Conservation (phyloP, 2,888 invertebrate genomes). For the Cremastinae sp. region DNA sequence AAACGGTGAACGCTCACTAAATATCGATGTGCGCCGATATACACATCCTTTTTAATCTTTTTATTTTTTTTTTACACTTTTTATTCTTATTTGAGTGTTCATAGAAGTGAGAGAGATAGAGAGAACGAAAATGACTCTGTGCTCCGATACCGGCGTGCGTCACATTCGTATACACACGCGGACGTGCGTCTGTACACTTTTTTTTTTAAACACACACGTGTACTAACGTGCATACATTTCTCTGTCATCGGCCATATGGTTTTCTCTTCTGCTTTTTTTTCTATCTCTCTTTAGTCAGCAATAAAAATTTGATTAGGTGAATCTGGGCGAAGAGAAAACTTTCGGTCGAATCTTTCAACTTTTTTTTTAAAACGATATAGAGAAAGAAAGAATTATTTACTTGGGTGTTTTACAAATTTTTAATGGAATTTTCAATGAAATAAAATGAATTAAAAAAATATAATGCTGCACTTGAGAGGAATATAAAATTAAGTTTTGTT, state of each 20-base stretch:
- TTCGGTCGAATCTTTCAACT: neutral
- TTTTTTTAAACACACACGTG: too few relatives aligned
- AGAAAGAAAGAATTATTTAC: too few relatives aligned
- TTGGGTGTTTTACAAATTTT: too few relatives aligned
- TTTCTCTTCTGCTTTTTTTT: constrained; percentile 6
- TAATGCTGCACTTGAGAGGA: too few relatives aligned
- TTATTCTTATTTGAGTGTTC: constrained; percentile 5
- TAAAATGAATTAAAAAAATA: too few relatives aligned
- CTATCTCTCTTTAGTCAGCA: neutral
- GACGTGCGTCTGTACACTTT: constrained; percentile 6
- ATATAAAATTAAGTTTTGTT: too few relatives aligned
- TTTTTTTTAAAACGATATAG: too few relatives aligned
- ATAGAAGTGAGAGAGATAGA: constrained; percentile 27
- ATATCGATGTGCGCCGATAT: too few relatives aligned
- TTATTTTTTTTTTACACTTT: constrained; percentile 19
- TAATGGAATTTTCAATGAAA: too few relatives aligned
- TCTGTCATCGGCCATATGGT: constrained; percentile 56
- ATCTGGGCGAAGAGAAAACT: neutral
- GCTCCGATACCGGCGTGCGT: constrained; percentile 61
- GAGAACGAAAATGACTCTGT: constrained; percentile 35
- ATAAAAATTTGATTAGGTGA: constrained; percentile 3
- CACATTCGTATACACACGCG: constrained; percentile 46
- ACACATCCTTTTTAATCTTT: constrained; percentile 11
- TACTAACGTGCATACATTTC: constrained; percentile 19
- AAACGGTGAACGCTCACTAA: constrained; percentile 16